Evolutionary conservation across 2,113 vertebrate genomes (phyloP).

Genomic region (Delphinus delphis): DNA sequence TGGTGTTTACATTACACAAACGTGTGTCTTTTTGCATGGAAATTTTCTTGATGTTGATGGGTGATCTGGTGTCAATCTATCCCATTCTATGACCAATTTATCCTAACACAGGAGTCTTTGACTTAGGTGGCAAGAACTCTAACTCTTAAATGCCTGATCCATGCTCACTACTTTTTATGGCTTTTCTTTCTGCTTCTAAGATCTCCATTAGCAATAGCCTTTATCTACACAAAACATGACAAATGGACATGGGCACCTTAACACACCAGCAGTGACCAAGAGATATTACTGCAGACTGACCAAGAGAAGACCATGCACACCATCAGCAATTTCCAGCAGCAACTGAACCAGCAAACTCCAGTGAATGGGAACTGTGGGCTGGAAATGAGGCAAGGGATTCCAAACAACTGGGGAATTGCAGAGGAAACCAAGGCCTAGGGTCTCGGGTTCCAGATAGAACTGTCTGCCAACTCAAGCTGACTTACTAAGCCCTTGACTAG

Average conservation of each 20-base stretch:
- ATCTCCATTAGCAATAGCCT: neutral
- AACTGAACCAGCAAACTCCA: neutral
- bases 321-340: neutral
- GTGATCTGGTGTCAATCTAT: neutral
- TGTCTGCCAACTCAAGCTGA: neutral
- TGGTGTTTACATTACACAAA: neutral
- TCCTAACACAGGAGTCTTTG: neutral
- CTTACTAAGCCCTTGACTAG: neutral
- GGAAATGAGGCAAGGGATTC: neutral
- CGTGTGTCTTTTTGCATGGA: neutral
- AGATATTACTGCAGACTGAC: neutral
- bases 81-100: neutral
- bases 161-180: neutral
- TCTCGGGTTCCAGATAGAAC: neutral
- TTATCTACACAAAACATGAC: neutral
- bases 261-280: neutral
- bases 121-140: neutral
- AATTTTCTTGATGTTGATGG: neutral
- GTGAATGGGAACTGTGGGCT: neutral
- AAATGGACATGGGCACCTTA: neutral
- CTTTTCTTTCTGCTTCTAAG: neutral
- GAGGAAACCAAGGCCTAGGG: neutral
- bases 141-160: neutral
- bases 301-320: neutral
- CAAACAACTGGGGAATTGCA: neutral